These are phyloP conservation scores for Macrostomum lignano DNA, from an alignment of 1,140 invertebrate species.

Conservation along the genomic window DNA sequence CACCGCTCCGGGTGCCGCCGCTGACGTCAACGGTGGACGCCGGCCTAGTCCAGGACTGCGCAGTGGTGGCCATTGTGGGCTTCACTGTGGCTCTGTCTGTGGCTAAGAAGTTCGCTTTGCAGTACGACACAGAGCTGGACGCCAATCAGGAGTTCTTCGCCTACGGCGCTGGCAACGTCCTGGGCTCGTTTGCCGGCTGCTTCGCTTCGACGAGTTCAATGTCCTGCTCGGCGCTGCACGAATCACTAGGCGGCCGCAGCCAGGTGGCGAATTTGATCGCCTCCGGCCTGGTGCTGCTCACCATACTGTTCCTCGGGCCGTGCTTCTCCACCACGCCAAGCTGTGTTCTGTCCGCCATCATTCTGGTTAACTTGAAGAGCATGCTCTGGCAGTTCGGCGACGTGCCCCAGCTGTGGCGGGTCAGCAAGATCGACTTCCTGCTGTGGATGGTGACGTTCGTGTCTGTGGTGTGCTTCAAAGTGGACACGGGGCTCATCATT, in stretches of 20 bases:
- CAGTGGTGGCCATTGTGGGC: conserved; percentile 54
- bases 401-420: conserved; percentile 39
- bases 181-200: conserved; percentile 30
- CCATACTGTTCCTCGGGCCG: conserved; percentile 30
- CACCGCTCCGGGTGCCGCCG: background rate
- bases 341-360: conserved; percentile 56
- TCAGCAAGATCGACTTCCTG: conserved; percentile 49
- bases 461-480: conserved; percentile 47
- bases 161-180: conserved; percentile 28
- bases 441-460: conserved; percentile 57
- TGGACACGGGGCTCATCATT: conserved; percentile 45
- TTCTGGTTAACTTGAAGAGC: conserved; percentile 59
- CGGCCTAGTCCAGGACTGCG: conserved; percentile 34
- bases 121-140: conserved; percentile 54
- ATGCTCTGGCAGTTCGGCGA: conserved; percentile 54
- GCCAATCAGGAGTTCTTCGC: conserved; percentile 45
- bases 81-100: conserved; percentile 71
- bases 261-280: conserved; percentile 31
- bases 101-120: conserved; percentile 60
- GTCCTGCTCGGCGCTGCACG: conserved; percentile 28
- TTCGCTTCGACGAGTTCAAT: conserved; percentile 32
- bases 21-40: conserved; percentile 17
- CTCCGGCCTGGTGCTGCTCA: conserved; percentile 26
- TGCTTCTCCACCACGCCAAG: conserved; percentile 25
- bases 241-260: conserved; percentile 26